Conservation (phyloP, 2,888 invertebrate genomes). For the Diogma glabrata region DNA sequence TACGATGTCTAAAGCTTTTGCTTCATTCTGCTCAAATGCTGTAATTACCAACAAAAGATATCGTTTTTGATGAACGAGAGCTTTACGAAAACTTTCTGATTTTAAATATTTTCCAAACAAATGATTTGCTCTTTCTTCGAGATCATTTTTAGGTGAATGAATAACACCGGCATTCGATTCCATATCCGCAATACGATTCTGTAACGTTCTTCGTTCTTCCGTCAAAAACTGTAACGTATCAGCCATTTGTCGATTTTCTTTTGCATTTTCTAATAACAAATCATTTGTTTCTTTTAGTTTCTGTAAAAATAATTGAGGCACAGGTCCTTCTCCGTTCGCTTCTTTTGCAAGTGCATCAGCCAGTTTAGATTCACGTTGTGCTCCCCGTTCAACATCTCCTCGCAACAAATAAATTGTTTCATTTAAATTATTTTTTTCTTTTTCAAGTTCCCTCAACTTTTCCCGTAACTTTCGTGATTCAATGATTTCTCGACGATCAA, state of each 20-base stretch:
- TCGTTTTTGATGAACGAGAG: slow-evolving; percentile 81
- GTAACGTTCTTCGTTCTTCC: slow-evolving; percentile 39
- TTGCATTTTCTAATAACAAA: slow-evolving; percentile 38
- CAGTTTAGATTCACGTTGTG: slow-evolving; percentile 32
- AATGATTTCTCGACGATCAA: slow-evolving; percentile 30
- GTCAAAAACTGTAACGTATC: slow-evolving; percentile 35
- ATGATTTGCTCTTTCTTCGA: slow-evolving; percentile 37
- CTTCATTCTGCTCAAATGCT: slow-evolving; percentile 34
- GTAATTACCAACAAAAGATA: slow-evolving; percentile 61
- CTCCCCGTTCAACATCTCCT: slow-evolving; percentile 31
- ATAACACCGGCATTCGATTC: slow-evolving; percentile 24
- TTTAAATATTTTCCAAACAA: slow-evolving; percentile 58
- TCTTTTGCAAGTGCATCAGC: slow-evolving; percentile 31
- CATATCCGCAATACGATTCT: slow-evolving; percentile 38
- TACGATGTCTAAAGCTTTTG: slow-evolving; percentile 25
- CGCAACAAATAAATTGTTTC: slow-evolving; percentile 29
- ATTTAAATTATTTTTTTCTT: slow-evolving; percentile 26
- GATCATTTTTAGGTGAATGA: slow-evolving; percentile 21
- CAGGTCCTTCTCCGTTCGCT: slow-evolving; percentile 25
- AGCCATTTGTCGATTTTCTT: slow-evolving; percentile 42
- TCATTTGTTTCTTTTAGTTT: slow-evolving; percentile 41
- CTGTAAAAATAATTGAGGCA: slow-evolving; percentile 34
- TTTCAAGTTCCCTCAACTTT: slow-evolving; percentile 25
- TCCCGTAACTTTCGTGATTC: slow-evolving; percentile 30
- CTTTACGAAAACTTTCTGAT: slow-evolving; percentile 76